Evolutionary conservation across 2,888 invertebrate species (phyloP), one percentile per base, ranked within the genome.

Genomic region (Corbicula japonica): DNA sequence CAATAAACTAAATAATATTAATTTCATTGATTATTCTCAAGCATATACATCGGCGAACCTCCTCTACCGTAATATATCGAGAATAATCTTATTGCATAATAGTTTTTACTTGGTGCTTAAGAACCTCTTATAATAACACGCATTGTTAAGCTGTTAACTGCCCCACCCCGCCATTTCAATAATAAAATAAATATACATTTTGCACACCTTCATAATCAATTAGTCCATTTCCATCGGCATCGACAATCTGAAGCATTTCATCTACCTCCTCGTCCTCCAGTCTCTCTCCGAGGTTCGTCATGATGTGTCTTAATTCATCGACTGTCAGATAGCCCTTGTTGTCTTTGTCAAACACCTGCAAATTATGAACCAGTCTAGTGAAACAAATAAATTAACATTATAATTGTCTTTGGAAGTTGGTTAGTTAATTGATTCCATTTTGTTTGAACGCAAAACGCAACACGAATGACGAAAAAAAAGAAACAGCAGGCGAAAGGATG

Each of bases 241-340:
- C 84, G 10, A 81, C 84, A 34, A 75, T 77, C n/a, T 61, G 58
- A 15, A 84, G 50, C 84, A 84, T 84, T 46, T 84, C 84, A 34
- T 84, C 81, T 3, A 80, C 81, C 41, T 84, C 84, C 12, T 84
- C 84, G 46, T 84, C 84, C 4, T 61, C 60, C 10, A 80, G 76
- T 30, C 62, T 71, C 35, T 80, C 80, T 8, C 80, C 80, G 12
- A 80, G 80, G 41, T 72, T 80, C 8, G 80, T 80, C 80, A 80
- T 80, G 18, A 80, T 80, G 28, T 80, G 80, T 46, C 80, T 30
- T 38, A 80, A 50, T 35, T 80, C 80, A 26, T 72, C 80, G 15
- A 58, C 76, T 12, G 80, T 80, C 35, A 80, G 76, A 48, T 58
- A 80, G 0, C 80, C 80, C 48, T 76, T 76, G 15, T 44, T 34